Conservation (phyloP, 2,888 invertebrate genomes). For the Formica aserva region DNA sequence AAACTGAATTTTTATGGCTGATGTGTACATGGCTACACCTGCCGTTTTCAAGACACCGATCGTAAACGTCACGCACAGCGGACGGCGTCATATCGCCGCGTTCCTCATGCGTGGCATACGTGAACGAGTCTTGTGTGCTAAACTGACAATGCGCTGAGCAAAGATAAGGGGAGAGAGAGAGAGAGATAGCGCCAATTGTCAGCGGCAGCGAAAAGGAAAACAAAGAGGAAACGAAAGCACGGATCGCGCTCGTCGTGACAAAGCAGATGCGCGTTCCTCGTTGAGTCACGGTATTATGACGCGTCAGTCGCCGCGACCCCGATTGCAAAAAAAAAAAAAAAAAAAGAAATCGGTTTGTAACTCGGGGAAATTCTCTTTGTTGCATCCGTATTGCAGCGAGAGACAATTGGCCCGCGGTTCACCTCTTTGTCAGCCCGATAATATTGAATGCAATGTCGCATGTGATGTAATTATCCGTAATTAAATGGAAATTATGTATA, state of each 20-base stretch:
- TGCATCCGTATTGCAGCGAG: not conserved
- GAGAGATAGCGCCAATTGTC: constrained; percentile 32
- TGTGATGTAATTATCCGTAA: constrained; percentile 21
- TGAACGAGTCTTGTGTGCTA: constrained; percentile 67
- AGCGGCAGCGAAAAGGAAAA: constrained; percentile 25
- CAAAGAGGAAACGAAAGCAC: constrained; percentile 57
- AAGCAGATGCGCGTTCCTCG: constrained; percentile 56
- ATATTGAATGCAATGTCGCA: constrained; percentile 13
- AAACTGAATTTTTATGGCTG: constrained; percentile 72
- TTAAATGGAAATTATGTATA: constrained; percentile 10
- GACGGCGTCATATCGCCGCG: constrained; percentile 69
- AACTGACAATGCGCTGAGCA: constrained; percentile 52
- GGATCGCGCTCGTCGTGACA: constrained; percentile 63
- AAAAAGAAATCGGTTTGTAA: not conserved
- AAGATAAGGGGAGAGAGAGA: constrained; percentile 17
- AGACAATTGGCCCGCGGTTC: not conserved
- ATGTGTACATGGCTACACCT: constrained; percentile 75
- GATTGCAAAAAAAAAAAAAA: constrained; percentile 20
- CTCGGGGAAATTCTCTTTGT: not conserved
- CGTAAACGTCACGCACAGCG: constrained; percentile 72
- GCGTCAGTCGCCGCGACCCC: not conserved
- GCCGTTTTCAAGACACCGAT: constrained; percentile 69
- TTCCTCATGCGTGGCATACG: constrained; percentile 74
- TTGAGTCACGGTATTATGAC: constrained; percentile 17
- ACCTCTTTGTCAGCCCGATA: constrained; percentile 1